Base-by-base conservation (phyloP, 2,797 vertebrate species). In the Molossus alvarezi region DNA sequence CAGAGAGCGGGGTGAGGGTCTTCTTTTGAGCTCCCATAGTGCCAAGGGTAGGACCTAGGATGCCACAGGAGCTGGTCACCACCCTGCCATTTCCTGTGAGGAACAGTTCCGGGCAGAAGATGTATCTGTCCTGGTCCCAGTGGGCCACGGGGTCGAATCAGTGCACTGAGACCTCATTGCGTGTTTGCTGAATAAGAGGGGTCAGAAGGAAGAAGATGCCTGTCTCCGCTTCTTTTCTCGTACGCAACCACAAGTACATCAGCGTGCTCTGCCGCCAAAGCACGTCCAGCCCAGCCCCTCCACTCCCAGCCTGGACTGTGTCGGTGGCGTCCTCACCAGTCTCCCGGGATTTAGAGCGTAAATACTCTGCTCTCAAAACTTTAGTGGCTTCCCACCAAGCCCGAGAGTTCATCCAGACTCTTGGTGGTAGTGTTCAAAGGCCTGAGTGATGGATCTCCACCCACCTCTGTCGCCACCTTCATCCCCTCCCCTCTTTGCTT, bases 241-340 rank as follows among this genome's bases (percentile, higher is more conserved):
- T 1, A 2, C 45, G 29, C 27, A 55, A 18, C 20, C 15, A 4
- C 23, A 27, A 7, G 29, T 9, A 33, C 18, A 12, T 21, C 2
- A 1, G 9, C 45, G 6, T 9, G 10, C 9, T 67, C 12, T 33
- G 2, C 81, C 41, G 51, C 48, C 51, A 8, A 37, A 85, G 65
- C 10, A 8, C 2, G 15, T 11, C n/a, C 60, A 29, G 67, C 15
- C 14, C 57, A 60, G 53, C 25, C 33, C 6, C n/a, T 33, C 13
- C 29, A 8, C 21, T 21, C 18, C n/a, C 41, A 25, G 80, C 90
- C 60, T 5, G 75, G 33, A 37, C 25, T 0, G 45, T 29, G 55
- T 33, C 21, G 7, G 25, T 1, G 10, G 69, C 0, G 0, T 55
- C 67, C 60, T 60, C 29, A 0, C 21, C 4, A 12, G 20, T 14